These are phyloP conservation scores for Opisthocomus hoazin DNA, from an alignment of 2,113 vertebrate genomes.

Conservation along the genomic window DNA sequence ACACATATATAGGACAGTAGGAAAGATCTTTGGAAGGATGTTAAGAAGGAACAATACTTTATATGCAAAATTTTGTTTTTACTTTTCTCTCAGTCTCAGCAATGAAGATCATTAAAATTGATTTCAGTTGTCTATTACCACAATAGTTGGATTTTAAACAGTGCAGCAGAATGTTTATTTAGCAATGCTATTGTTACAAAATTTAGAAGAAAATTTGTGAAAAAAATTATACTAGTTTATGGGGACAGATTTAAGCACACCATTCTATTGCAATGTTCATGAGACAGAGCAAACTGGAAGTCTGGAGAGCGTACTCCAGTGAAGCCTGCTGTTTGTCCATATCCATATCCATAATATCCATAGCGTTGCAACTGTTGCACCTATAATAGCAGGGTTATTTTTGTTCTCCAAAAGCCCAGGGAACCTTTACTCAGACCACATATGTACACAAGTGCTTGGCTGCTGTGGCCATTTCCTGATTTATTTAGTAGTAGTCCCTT, in stretches of 20 bases:
- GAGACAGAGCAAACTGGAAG: not conserved
- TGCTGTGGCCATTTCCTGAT: not conserved
- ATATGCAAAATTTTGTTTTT: not conserved
- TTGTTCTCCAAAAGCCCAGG: not conserved
- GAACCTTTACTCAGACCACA: rapidly evolving
- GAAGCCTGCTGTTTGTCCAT: not conserved
- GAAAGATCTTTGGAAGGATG: not conserved
- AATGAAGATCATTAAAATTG: not conserved
- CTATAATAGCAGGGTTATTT: not conserved
- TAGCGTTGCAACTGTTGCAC: not conserved
- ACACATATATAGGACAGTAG: not conserved
- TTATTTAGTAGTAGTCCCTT: not conserved
- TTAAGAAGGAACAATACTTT: not conserved
- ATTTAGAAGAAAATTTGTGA: not conserved
- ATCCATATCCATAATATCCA: not conserved
- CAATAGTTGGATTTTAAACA: not conserved
- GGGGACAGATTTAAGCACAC: not conserved
- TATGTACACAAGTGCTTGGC: not conserved
- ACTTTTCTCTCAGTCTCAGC: not conserved
- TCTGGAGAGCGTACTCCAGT: not conserved
- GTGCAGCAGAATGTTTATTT: not conserved
- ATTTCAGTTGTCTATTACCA: not conserved
- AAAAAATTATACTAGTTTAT: not conserved
- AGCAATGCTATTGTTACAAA: not conserved
- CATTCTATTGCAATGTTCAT: not conserved